Evolutionary conservation across 2,888 invertebrate species (phyloP), one percentile per base, ranked within the genome.

Genomic region (Helleia helle): DNA sequence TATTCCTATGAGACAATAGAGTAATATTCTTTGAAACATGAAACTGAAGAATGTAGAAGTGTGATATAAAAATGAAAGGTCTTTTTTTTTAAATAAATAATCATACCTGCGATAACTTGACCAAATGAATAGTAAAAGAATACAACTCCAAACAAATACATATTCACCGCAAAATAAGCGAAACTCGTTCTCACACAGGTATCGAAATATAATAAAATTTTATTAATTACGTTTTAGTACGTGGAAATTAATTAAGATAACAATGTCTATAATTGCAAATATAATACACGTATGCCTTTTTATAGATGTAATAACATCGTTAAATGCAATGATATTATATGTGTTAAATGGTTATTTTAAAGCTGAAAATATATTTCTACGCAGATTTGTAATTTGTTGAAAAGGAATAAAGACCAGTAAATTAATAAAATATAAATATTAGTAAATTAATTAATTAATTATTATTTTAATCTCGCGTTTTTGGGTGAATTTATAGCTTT

Each of bases 171-270:
- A 22, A 22, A 1, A 5, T 4, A 5, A 2, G 2, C 1, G 22
- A 22, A 2, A 6, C 2, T 7, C 5, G 4, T 7, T 22, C 2
- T 15, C 7, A 7, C 5, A 5, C 22, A 2, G 2, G 22, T 22
- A 7, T 22, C 8, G 8, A 5, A 7, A 5, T 5, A 5, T 7
- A 22, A 22, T 7, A 7, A 18, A 31, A 7, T 11, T 9, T 11
- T 9, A 18, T 17, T 31, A 9, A 31, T 31, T 31, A 17, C 18
- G 11, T 3, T 17, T 31, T 17, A 18, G 15, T 30, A 7, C 12
- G 18, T 34, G 22, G 18, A 34, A 34, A 34, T 34, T 18, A 17
- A 34, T 34, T 34, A 34, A 22, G 34, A 34, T 34, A 34, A 34
- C 18, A 11, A 9, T 18, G 34, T 34, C 34, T 22, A 22, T 22